Evolutionary conservation across 2,797 vertebrate genomes (phyloP), one percentile per base, ranked within the genome.

Genomic region (Peromyscus melanophrys): DNA sequence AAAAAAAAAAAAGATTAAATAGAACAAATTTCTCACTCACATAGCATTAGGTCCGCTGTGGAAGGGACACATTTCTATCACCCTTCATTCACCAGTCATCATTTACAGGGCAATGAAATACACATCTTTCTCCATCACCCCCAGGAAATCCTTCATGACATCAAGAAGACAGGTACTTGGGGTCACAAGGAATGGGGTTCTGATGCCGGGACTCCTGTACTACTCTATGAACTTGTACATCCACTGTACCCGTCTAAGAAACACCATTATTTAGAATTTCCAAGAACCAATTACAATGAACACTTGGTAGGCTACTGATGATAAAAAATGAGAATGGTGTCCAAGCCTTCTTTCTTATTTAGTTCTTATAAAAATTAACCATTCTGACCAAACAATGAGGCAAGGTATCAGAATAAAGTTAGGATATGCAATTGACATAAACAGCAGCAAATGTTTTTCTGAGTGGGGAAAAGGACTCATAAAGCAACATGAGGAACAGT

Each of bases 311-410:
- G 1, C 12, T 86, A 65, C 13, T 1, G 1, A 95, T 73, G 43
- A 67, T 52, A 17, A 71, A 92, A 10, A 88, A 95, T n/a, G 63
- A 83, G 40, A 65, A 84, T 13, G 9, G 17, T 8, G 91, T 25
- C 65, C 25, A 55, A 76, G 92, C 25, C 91, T n/a, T 34, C 29
- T 29, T 69, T 27, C n/a, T 0, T 59, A n/a, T 55, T 65, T 92
- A 46, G 86, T 46, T 78, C 57, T 61, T 19, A 46, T 6, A 77
- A 93, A 96, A 86, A 85, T 82, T n/a, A 96, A 96, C 0, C 83
- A 29, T 61, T 95, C 63, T 89, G 61, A 94, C 16, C 23, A 96
- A 96, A 89, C 40, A 21, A 83, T 83, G 83, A 94, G 43, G 90
- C 93, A 67, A 14, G 59, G 31, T 43, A 61, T 71, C 55, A 93